These are phyloP conservation scores for Trogon melanurus DNA, from an alignment of 2,113 vertebrate genomes.

Conservation along the genomic window DNA sequence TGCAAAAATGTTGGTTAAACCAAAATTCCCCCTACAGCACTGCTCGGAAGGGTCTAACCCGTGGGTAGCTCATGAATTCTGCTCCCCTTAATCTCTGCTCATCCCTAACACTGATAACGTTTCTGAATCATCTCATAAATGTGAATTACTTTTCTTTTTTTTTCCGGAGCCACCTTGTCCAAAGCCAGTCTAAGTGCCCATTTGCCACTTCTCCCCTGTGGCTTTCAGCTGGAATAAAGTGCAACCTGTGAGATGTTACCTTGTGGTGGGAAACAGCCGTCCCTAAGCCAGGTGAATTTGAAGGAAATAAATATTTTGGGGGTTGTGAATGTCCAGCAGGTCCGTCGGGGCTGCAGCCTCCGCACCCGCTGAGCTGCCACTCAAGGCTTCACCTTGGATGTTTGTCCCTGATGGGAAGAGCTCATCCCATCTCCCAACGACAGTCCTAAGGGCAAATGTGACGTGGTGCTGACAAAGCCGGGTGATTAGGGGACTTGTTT, in stretches of 20 bases:
- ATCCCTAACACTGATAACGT: too few relatives aligned
- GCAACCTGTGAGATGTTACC: neutral
- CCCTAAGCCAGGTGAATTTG: neutral
- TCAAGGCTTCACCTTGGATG: accelerated
- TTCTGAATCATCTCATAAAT: neutral
- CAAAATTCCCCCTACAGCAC: neutral
- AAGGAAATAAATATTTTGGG: neutral
- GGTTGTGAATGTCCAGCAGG: too few relatives aligned
- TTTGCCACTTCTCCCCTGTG: neutral
- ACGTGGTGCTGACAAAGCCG: neutral
- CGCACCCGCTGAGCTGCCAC: accelerated
- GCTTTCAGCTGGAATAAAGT: neutral
- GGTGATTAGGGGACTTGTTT: neutral
- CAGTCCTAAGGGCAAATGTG: neutral
- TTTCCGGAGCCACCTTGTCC: neutral
- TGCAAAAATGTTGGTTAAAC: neutral
- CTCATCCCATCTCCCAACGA: neutral
- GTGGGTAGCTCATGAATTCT: neutral
- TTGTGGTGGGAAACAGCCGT: neutral
- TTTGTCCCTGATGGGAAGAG: neutral
- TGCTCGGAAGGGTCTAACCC: neutral
- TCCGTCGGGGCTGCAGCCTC: neutral
- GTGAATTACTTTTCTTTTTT: neutral
- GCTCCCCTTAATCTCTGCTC: neutral
- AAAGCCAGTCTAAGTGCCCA: accelerated